A percentile compares a stretch with the other conserved stretches of the same genome.
Conservation (phyloP, 2,888 invertebrate genomes). For the Agrotis segetum region DNA sequence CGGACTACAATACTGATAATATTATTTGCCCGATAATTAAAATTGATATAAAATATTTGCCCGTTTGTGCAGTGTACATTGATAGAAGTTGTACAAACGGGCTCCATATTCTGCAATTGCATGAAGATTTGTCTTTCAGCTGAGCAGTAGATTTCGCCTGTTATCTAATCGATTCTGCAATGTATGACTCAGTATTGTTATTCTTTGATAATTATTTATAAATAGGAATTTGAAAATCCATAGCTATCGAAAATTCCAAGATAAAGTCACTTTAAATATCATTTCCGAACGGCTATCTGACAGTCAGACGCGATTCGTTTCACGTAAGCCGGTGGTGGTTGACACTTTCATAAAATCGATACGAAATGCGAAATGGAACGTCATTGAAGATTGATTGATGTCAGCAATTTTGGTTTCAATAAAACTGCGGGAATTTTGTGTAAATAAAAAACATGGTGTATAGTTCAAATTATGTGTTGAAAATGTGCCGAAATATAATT, state of each 20-base stretch:
- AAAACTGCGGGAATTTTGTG: constrained; percentile 47
- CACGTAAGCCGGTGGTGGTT: constrained; percentile 10
- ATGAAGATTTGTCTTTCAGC: no score
- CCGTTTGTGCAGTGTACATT: no score
- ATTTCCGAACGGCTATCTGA: constrained; percentile 51
- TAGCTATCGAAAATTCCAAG: not conserved
- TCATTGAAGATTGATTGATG: constrained; percentile 55
- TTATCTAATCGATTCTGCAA: no score
- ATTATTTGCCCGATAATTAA: no score
- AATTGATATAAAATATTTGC: no score
- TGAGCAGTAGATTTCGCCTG: no score
- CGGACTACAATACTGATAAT: no score
- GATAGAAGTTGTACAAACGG: no score
- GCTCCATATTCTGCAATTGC: no score
- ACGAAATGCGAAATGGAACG: constrained; percentile 47
- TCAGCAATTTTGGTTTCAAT: constrained; percentile 21
- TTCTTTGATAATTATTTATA: no score
- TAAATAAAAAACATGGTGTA: constrained; percentile 54
- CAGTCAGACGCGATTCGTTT: constrained; percentile 46
- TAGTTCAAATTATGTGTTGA: constrained; percentile 41
- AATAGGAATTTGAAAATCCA: no score
- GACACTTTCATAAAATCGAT: constrained; percentile 41
- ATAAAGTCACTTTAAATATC: not conserved
- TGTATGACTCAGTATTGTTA: no score
- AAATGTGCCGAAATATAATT: constrained; percentile 37